Percentiles rank a stretch among this genome's conserved stretches.
These are phyloP conservation scores for Ochlodes sylvanus DNA, from an alignment of 2,888 invertebrate species.

Conservation along the genomic window DNA sequence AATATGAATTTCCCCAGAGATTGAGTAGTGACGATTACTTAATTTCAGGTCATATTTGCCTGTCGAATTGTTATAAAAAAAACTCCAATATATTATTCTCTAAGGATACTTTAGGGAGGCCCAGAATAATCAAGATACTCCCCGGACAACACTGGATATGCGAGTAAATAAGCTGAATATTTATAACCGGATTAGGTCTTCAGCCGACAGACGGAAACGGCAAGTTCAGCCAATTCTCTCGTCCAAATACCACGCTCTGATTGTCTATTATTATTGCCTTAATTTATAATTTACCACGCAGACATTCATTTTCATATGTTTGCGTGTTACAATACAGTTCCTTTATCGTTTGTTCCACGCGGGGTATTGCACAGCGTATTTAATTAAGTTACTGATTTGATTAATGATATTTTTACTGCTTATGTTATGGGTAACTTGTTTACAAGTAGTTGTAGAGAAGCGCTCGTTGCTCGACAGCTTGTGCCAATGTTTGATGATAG, in stretches of 20 bases:
- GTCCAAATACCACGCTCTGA: constrained; percentile 6
- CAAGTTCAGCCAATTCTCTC: constrained; percentile 5
- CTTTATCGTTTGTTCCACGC: constrained; percentile 30
- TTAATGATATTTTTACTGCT: constrained; percentile 23
- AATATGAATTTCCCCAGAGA: no score
- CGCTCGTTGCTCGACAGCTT: no score
- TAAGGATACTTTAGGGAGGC: no score
- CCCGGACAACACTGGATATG: no score
- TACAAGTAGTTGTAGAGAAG: neutral
- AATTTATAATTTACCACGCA: neutral
- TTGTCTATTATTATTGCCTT: constrained; percentile 2
- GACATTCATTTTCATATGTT: constrained; percentile 8
- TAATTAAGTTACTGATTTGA: constrained; percentile 2
- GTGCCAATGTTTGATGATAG: no score
- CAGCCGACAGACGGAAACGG: neutral
- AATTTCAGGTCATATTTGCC: no score
- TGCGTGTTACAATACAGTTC: constrained; percentile 24
- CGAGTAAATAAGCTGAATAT: neutral
- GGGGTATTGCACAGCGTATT: neutral
- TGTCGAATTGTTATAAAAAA: no score
- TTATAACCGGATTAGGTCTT: constrained; percentile 1
- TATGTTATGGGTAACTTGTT: constrained; percentile 11
- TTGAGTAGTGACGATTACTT: no score
- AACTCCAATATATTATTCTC: no score
- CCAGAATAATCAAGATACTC: no score